Base-by-base conservation (phyloP, 2,888 invertebrate genomes). In the Heliconius sara region DNA sequence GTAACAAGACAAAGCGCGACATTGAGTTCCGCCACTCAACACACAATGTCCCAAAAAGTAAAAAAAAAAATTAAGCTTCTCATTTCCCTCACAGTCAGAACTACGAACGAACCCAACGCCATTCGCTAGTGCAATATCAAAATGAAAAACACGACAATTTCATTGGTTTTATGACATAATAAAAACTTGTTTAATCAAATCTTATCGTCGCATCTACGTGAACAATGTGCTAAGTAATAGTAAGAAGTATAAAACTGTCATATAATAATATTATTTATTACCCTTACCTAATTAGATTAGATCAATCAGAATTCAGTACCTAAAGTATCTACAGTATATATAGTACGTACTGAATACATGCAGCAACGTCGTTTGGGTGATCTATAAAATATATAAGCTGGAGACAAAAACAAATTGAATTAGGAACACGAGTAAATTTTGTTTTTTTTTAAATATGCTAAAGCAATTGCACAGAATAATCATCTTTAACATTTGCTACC, bases 141-240 rank as follows among this genome's bases (percentile, higher is more conserved):
- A 73, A 60, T 73, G 60, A 73, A 73, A 73, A 73, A 73, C 60
- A 73, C 25, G 73, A 25, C 60, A 34, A 65, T 75, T 27, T 75
- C 43, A 43, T 75, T 63, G 65, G 43, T 73, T 73, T 73, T 73
- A 73, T n/a, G 73, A 73, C 3, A 60, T 19, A 52, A 79, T 79
- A 79, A 78, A 85, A 86, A 86, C 80, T 86, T 86, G 83, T 84
- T 85, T 86, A 85, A 86, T 86, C 85, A 86, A 85, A 85, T 79
- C 39, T 27, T 75, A 75, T 73, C 84, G 78, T 67, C 80, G 78
- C 80, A 81, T 80, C 79, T 83, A 82, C 60, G 60, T 60, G 76
- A 81, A 82, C 84, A 78, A 81, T 80, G 82, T 82, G 82, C 82
- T 76, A 81, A 83, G 81, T 83, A 80, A 84, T 82, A 81, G 76